These are phyloP conservation scores for Drosophila heteroneura DNA, from an alignment of 2,888 invertebrate genomes.

Conservation along the genomic window DNA sequence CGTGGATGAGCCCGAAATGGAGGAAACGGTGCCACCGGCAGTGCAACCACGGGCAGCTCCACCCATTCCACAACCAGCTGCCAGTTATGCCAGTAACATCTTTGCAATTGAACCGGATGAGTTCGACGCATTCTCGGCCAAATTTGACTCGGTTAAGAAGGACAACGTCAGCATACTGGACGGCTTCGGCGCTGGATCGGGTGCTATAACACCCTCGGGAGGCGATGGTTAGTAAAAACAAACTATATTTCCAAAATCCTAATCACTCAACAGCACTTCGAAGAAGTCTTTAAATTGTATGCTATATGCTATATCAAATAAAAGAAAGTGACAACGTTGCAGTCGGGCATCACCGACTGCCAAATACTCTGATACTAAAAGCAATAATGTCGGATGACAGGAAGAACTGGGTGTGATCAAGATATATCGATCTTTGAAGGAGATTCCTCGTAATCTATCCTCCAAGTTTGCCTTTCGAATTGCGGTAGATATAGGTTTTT, in stretches of 20 bases:
- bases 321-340: background rate
- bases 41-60: constrained; percentile 58
- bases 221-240: constrained; percentile 81
- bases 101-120: constrained; percentile 87
- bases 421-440: background rate
- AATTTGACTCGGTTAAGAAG: constrained; percentile 90
- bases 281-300: too few relatives aligned
- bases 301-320: background rate
- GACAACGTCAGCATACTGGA: constrained; percentile 84
- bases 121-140: constrained; percentile 95
- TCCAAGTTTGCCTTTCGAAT: background rate
- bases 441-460: background rate
- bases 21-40: constrained; percentile 43
- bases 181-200: constrained; percentile 83
- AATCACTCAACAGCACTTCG: background rate
- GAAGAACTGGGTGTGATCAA: background rate
- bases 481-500: too few relatives aligned
- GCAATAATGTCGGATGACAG: background rate
- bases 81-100: constrained; percentile 79
- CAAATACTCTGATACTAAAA: background rate
- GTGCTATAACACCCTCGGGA: constrained; percentile 82
- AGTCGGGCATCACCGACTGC: background rate
- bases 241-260: background rate
- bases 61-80: constrained; percentile 49
- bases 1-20: constrained; percentile 64